These are phyloP conservation scores for Erethizon dorsatum DNA, from an alignment of 2,797 vertebrate genomes.

Conservation along the genomic window DNA sequence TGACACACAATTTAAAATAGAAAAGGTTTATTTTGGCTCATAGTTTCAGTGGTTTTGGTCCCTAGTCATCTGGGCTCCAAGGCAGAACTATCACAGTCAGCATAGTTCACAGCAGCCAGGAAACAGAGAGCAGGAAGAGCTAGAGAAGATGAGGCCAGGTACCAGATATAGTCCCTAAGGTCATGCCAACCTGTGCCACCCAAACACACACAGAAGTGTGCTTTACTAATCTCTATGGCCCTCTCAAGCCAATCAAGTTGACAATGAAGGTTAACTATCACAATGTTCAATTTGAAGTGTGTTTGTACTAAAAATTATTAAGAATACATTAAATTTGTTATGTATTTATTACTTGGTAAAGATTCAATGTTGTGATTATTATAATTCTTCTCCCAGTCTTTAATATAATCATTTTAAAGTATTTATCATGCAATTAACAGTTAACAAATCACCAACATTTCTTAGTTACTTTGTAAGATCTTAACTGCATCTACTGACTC, in stretches of 20 bases:
- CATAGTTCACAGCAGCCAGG: neutral
- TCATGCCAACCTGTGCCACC: neutral
- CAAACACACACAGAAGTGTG: neutral
- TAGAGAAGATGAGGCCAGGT: neutral
- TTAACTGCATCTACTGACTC: neutral
- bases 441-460: neutral
- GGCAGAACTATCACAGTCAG: neutral
- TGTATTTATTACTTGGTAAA: neutral
- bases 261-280: neutral
- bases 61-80: neutral
- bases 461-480: neutral
- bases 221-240: neutral
- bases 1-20: neutral
- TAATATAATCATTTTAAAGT: neutral
- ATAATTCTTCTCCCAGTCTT: neutral
- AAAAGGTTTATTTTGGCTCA: neutral
- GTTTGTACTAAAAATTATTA: neutral
- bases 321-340: neutral
- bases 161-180: neutral
- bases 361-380: neutral
- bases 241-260: neutral
- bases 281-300: neutral
- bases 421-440: neutral
- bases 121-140: neutral
- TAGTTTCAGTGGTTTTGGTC: neutral